Conservation (phyloP, 1,140 invertebrate genomes). For the Cyphomyrmex costatus region DNA sequence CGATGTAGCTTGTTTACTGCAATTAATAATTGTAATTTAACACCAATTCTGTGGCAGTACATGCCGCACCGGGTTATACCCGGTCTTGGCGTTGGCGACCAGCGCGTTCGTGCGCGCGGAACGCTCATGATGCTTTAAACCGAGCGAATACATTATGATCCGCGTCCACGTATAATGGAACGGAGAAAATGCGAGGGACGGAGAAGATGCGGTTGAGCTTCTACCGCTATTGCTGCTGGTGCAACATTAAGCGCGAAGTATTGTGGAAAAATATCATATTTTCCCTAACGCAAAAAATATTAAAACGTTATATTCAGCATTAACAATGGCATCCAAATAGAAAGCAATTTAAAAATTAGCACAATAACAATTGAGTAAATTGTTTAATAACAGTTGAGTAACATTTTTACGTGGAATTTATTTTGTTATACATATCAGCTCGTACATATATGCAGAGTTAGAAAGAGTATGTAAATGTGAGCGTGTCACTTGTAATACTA, state of each 20-base stretch:
- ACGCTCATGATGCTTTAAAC: constrained; percentile 63
- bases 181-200: constrained; percentile 58
- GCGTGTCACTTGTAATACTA: too few species aligned
- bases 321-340: background rate
- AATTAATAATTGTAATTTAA: constrained; percentile 77
- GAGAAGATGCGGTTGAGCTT: constrained; percentile 2
- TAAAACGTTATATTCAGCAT: background rate
- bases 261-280: constrained; percentile 54
- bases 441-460: background rate
- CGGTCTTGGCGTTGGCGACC: constrained; percentile 14
- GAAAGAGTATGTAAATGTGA: too few species aligned
- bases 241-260: constrained; percentile 33
- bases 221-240: background rate
- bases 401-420: background rate
- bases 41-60: constrained; percentile 71
- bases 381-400: background rate
- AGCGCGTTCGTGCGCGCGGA: constrained; percentile 35
- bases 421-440: background rate
- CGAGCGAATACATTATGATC: constrained; percentile 70
- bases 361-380: background rate
- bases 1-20: constrained; percentile 72
- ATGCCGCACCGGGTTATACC: constrained; percentile 57
- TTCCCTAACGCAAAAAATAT: background rate
- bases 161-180: constrained; percentile 71
- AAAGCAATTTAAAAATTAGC: background rate